Evolutionary conservation across 92 coral and sea anemone species (phyloP).

Genomic region (Desmophyllum pertusum): DNA sequence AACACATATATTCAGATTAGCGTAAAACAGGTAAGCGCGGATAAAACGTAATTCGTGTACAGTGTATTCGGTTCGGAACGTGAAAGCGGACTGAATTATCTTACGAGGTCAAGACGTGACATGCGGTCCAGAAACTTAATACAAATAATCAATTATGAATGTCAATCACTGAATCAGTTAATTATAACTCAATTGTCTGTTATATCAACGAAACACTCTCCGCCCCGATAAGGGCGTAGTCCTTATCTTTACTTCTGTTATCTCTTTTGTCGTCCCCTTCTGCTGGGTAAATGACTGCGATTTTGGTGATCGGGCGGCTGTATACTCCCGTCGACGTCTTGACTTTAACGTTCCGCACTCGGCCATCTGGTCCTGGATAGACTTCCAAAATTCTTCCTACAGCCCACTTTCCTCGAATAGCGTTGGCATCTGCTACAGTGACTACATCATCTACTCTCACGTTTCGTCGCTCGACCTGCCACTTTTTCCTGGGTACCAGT

Average conservation of each 20-base stretch:
- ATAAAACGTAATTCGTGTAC: too few relatives aligned
- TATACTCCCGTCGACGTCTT: constrained; percentile 44
- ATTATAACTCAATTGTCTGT: too few relatives aligned
- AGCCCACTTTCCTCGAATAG: constrained; percentile 51
- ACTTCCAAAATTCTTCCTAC: constrained; percentile 51
- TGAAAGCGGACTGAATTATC: too few relatives aligned
- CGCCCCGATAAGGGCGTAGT: constrained; percentile 25
- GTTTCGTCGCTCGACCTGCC: constrained; percentile 41
- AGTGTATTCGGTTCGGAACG: too few relatives aligned
- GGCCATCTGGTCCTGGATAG: constrained; percentile 52
- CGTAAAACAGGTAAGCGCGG: too few relatives aligned
- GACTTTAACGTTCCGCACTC: constrained; percentile 48
- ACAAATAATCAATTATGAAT: too few relatives aligned
- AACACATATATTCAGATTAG: too few relatives aligned
- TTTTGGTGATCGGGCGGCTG: constrained; percentile 38
- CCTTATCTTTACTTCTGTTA: background rate
- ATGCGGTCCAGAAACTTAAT: too few relatives aligned
- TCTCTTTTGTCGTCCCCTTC: constrained; percentile 10
- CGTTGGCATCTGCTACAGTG: constrained; percentile 26
- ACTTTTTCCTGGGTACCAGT: constrained; percentile 37
- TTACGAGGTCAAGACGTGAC: too few relatives aligned
- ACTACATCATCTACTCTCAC: constrained; percentile 37
- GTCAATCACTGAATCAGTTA: too few relatives aligned
- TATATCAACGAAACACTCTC: too few relatives aligned
- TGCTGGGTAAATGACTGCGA: constrained; percentile 39